Conservation (phyloP, 2,113 vertebrate genomes). For the Alexandromys fortis region DNA sequence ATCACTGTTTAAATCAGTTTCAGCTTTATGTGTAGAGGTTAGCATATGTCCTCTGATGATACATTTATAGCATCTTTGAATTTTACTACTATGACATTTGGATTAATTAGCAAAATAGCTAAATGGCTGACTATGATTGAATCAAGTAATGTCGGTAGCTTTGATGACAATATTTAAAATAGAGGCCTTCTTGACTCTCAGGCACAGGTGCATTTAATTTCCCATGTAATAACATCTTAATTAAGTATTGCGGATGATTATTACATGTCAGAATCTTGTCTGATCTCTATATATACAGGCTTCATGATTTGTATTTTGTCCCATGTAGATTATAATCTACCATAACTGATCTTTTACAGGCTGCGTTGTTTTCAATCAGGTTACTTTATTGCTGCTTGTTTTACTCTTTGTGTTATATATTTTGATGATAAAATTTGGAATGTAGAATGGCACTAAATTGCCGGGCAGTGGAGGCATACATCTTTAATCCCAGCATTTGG, state of each 20-base stretch:
- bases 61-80: not conserved
- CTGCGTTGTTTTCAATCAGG: not conserved
- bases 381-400: not conserved
- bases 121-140: not conserved
- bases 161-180: not conserved
- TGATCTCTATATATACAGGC: not conserved
- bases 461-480: accelerated
- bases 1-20: not conserved
- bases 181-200: not conserved
- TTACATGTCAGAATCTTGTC: not conserved
- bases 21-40: not conserved
- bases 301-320: not conserved
- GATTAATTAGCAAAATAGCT: not conserved
- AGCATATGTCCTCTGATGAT: not conserved
- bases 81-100: constrained; percentile 6
- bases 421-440: not conserved
- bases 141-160: not conserved
- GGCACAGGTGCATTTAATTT: not conserved
- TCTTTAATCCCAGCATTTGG: no score
- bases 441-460: not conserved
- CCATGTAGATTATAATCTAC: not conserved
- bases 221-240: constrained; percentile 26
- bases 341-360: not conserved
- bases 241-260: not conserved
- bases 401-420: not conserved